Percentiles rank a stretch among this genome's conserved stretches.
Evolutionary conservation across 2,888 invertebrate species (phyloP).

Genomic region (Idaea dimidiata): DNA sequence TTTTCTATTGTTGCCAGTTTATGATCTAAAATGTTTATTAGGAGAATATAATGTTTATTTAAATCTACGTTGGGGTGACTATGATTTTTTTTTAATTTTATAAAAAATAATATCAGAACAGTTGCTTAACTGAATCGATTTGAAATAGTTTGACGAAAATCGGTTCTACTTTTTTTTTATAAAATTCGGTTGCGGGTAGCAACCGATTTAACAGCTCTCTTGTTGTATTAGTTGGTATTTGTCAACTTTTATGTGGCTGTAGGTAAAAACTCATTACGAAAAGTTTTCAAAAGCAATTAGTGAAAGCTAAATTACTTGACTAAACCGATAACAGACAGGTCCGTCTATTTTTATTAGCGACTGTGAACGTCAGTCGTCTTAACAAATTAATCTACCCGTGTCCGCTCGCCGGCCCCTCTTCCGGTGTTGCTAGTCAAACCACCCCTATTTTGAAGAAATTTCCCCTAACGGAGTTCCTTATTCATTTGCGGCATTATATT

Average conservation of each 20-base stretch:
- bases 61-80: neutral
- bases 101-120: neutral
- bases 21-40: neutral
- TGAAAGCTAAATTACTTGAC: constrained; percentile 56
- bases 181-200: too few species aligned
- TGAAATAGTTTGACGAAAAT: too few species aligned
- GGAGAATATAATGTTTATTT: too few species aligned
- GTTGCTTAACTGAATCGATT: too few species aligned
- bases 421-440: constrained; percentile 40
- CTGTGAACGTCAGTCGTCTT: constrained; percentile 51
- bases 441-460: constrained; percentile 46
- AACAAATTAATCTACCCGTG: constrained; percentile 63
- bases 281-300: constrained; percentile 37
- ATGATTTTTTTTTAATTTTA: neutral
- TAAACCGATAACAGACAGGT: constrained; percentile 51
- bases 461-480: constrained; percentile 64
- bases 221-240: neutral
- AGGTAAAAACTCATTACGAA: neutral
- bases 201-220: too few species aligned
- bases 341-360: constrained; percentile 57
- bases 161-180: too few species aligned
- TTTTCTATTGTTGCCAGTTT: neutral
- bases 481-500: constrained; percentile 75
- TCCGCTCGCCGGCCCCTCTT: constrained; percentile 51
- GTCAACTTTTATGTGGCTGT: neutral